These are phyloP conservation scores for Catamblyrhynchus diadema DNA, from an alignment of 2,797 vertebrate genomes.

Conservation along the genomic window DNA sequence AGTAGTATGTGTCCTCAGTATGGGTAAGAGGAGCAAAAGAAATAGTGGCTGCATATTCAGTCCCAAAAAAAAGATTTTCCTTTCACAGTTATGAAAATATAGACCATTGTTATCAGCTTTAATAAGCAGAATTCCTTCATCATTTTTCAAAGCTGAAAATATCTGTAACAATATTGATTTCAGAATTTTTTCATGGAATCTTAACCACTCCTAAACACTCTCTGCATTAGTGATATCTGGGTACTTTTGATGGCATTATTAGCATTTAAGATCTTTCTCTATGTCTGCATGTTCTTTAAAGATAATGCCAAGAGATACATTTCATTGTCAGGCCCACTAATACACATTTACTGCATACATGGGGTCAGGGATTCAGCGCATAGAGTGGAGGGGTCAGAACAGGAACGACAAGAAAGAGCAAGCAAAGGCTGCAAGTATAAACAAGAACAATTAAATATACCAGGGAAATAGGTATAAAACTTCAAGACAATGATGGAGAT, in stretches of 20 bases:
- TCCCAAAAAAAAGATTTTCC: background rate
- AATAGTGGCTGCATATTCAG: background rate
- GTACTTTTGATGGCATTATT: background rate
- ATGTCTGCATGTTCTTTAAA: background rate
- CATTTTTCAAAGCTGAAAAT: background rate
- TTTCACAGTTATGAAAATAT: background rate
- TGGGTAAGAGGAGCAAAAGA: background rate
- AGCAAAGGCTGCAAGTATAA: rapidly evolving
- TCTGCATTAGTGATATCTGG: background rate
- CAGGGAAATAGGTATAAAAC: background rate
- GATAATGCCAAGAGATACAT: background rate
- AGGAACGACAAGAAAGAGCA: background rate
- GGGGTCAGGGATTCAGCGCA: too few relatives aligned
- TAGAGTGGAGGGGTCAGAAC: background rate
- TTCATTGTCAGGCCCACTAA: background rate
- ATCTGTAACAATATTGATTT: background rate
- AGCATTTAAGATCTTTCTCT: background rate
- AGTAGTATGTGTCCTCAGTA: background rate
- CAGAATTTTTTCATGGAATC: background rate
- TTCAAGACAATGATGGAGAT: background rate
- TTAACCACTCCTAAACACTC: background rate
- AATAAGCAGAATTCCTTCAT: background rate
- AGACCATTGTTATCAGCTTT: background rate
- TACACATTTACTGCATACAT: background rate
- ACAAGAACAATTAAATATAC: background rate